Evolutionary conservation across 1,140 invertebrate species (phyloP), one percentile per base, ranked within the genome.

Genomic region (Spodoptera frugiperda): DNA sequence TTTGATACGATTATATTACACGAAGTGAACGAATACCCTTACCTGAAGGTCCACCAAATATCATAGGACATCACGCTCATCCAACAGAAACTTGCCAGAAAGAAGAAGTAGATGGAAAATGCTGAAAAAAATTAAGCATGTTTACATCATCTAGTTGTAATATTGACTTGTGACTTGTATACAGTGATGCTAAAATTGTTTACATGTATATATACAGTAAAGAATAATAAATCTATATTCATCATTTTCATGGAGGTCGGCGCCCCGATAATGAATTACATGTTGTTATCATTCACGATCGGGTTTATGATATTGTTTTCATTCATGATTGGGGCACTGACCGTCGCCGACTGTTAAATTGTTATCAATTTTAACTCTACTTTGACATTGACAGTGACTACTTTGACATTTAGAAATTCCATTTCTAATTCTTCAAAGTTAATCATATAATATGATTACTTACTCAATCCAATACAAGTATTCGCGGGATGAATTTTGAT

Each of bases 31-130:
- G n/a, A 15, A 21, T 1, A 9, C 0, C 8, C 8, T 25, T 46
- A 63, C 59, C 59, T 63, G 59, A 63, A 63, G 15, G 59, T 63
- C 39, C 33, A 63, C 59, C 39, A 46, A 15, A 61, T 39, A 39
- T 61, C 57, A n/a, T 44, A 33, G 5, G 30, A 61, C 57, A 61
- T 33, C 49, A 96, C 95, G 82, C 96, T 96, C 91, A 97, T 96
- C 97, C 97, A 98, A 74, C 96, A 96, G 87, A 97, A 98, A 65
- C 96, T 96, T 1, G 96, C 94, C 61, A 97, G 88, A 88, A 97
- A 97, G 79, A 96, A 97, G 90, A 96, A 97, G 84, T 97, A 96
- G 48, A 96, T 95, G 1, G 61, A 21, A 39, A 76, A 51, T 12
- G 85, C 87, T 88, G 82, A 48, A 87, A 87, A 65, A 78, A 73